A percentile compares a stretch with the other conserved stretches of the same genome.
These are phyloP conservation scores for Limenitis camilla DNA, from an alignment of 2,888 invertebrate species.

Conservation along the genomic window DNA sequence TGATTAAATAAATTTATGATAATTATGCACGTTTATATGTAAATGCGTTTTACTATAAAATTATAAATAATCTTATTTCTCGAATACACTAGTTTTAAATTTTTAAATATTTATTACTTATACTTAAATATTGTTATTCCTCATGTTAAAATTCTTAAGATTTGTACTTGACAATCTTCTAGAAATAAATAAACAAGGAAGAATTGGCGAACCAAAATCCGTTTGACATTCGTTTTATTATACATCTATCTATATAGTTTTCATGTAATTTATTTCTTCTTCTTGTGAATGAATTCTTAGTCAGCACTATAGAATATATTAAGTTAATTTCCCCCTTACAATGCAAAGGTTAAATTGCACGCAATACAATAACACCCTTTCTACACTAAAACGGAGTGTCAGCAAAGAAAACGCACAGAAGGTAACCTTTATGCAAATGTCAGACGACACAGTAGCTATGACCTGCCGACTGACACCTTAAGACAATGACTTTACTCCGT, in stretches of 20 bases:
- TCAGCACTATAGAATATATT: conserved; percentile 16
- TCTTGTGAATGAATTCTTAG: not conserved
- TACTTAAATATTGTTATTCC: no score
- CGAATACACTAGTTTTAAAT: no score
- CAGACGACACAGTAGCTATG: conserved; percentile 57
- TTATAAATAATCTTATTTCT: not conserved
- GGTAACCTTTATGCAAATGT: conserved; percentile 71
- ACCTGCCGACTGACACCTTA: conserved; percentile 58
- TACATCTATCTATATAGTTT: not conserved
- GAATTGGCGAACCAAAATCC: conserved; percentile 41
- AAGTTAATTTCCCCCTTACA: conserved; percentile 28
- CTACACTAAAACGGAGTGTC: conserved; percentile 55
- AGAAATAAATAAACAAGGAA: conserved; percentile 45
- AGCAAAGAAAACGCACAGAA: conserved; percentile 62
- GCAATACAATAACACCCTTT: conserved; percentile 64
- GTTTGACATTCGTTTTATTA: no score
- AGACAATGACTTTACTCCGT: conserved; percentile 70
- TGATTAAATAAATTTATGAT: not conserved
- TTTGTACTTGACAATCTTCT: no score
- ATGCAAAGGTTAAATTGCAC: conserved; percentile 53
- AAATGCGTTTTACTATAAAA: not conserved
- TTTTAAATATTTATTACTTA: no score
- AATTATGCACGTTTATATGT: not conserved
- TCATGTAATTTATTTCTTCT: no score
- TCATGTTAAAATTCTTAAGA: no score